Evolutionary conservation across 2,797 vertebrate genomes (phyloP), one percentile per base, ranked within the genome.

Genomic region (Lycodopsis pacificus): DNA sequence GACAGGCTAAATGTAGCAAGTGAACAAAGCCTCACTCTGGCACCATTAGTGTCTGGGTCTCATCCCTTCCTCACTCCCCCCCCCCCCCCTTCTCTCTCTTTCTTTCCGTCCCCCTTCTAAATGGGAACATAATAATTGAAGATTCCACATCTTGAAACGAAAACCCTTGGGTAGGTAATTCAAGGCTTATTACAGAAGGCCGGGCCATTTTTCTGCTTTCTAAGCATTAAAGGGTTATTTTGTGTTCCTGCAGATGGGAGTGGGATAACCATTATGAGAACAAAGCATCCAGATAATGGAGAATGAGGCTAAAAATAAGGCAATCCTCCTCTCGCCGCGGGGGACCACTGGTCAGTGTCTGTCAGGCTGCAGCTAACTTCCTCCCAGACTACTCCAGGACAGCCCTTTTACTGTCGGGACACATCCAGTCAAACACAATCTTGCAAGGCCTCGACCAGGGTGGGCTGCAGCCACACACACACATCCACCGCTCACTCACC

Each of bases 191-290:
- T 96, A 96, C 94, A 72, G 90, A 94, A 94, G 94, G 92, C 94
- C 80, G 65, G 91, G 92, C 91, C 93, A 94, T 95, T 95, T 95
- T 95, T 95, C 93, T 95, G 94, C 94, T 95, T 94, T 96, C 94
- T 93, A 94, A 95, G 95, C 94, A 95, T 95, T 96, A 96, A 95
- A 95, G 95, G 95, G 94, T 95, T 95, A 95, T 96, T 95, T 95
- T 95, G 94, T 96, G 94, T 95, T 95, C 95, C 94, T 93, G 93
- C 92, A 95, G 94, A 94, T 94, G 94, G 94, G 89, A 94, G 92
- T 94, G 91, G 93, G 91, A 93, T 93, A 95, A 95, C 95, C 95
- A 96, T 95, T 95, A 95, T 93, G 93, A 93, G 95, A 95, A 96
- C 95, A 96, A 95, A 95, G 95, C 94, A 76, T 91, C 87, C 73